A percentile compares a stretch with the other conserved stretches of the same genome.
Conservation (phyloP, 2,888 invertebrate species). For the Drosophila antonietae region DNA sequence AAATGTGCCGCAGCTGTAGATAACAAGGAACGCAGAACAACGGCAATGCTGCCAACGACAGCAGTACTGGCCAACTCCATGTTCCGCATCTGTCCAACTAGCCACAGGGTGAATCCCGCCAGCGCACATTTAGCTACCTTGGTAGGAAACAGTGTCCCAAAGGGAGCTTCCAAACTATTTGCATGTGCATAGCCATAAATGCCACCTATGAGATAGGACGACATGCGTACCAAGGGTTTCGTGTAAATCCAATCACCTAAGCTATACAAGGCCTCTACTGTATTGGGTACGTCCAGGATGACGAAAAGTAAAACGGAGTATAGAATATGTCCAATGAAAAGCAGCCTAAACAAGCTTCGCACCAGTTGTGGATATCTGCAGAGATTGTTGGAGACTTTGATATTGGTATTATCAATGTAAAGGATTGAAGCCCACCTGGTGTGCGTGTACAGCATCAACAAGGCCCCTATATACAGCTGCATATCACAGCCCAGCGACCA, state of each 20-base stretch:
- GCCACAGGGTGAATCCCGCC: background rate
- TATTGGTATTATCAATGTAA: background rate
- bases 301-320: conserved; percentile 13
- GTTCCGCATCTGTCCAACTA: background rate
- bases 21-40: conserved; percentile 4
- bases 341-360: conserved; percentile 1
- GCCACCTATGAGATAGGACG: conserved; percentile 44
- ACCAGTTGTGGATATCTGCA: conserved; percentile 31
- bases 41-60: background rate
- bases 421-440: conserved; percentile 9
- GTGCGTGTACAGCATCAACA: conserved; percentile 46
- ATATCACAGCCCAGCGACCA: conserved; percentile 59
- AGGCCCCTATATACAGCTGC: conserved; percentile 48
- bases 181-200: conserved; percentile 39
- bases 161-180: conserved; percentile 12
- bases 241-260: conserved; percentile 28
- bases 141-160: conserved; percentile 2
- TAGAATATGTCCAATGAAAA: conserved; percentile 11
- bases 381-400: background rate
- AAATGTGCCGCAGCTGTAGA: conserved; percentile 25
- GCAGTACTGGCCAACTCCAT: background rate
- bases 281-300: background rate
- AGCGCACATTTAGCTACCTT: background rate
- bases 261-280: conserved; percentile 6
- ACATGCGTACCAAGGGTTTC: conserved; percentile 26